These are phyloP conservation scores for Patiria pectinifera DNA, from an alignment of 53 echinoderm and acorn worm genomes.

Conservation along the genomic window DNA sequence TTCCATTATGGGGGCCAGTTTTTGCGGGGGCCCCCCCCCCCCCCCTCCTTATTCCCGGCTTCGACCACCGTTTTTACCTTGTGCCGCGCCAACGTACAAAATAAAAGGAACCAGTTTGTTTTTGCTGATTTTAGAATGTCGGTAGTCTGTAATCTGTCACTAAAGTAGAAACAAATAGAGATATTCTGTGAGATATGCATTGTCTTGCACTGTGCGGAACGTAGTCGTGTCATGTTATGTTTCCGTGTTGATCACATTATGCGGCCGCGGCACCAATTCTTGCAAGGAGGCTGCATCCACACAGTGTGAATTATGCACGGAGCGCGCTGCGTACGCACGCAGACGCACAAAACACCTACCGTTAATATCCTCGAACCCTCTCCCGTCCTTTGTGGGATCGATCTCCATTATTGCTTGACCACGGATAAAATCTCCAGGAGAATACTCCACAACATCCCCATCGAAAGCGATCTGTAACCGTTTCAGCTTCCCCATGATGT, in stretches of 20 bases:
- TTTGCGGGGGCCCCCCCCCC: no score
- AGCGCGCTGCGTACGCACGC: neutral
- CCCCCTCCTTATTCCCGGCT: no score
- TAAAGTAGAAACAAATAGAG: no score
- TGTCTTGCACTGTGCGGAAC: no score
- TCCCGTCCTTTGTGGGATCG: neutral
- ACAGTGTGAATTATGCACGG: neutral
- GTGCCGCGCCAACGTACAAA: no score
- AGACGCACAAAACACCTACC: neutral
- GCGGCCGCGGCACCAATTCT: neutral
- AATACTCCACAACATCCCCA: neutral
- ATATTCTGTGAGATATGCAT: no score
- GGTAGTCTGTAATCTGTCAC: no score
- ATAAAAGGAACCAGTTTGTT: no score
- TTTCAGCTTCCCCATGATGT: neutral
- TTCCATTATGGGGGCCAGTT: no score
- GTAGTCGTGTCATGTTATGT: no score
- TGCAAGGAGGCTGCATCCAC: neutral
- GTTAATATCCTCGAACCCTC: neutral
- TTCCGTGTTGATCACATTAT: neutral
- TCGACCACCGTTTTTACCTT: no score
- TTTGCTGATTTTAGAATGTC: no score
- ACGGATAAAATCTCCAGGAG: neutral
- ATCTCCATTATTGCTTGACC: neutral
- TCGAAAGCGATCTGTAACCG: neutral